Evolutionary conservation across 2,113 vertebrate species (phyloP).

Genomic region (Leptocoma aspasia): DNA sequence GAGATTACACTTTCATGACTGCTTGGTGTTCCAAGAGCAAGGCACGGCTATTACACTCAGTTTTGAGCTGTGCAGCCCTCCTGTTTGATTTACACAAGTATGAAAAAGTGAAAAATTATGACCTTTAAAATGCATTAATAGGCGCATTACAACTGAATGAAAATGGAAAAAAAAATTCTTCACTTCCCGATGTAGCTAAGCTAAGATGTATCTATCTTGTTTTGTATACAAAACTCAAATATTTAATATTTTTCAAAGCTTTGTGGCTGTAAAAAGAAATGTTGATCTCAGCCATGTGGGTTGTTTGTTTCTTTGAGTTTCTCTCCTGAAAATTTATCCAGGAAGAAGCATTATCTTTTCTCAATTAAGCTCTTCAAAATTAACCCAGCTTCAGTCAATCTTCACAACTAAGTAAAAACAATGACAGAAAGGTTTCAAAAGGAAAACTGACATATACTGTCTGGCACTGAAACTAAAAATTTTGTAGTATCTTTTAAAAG

Average conservation of each 20-base stretch:
- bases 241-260: neutral
- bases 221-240: neutral
- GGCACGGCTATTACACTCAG: neutral
- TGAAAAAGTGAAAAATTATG: neutral
- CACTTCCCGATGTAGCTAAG: neutral
- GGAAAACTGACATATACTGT: neutral
- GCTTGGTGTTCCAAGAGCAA: neutral
- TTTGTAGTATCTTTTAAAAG: neutral
- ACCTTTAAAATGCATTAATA: neutral
- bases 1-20: neutral
- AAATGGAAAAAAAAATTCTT: neutral
- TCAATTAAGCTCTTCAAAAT: neutral
- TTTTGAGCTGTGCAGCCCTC: neutral
- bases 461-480: neutral
- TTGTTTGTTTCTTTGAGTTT: neutral
- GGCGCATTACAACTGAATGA: neutral
- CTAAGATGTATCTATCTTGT: too few species aligned
- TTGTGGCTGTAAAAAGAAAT: neutral
- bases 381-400: neutral
- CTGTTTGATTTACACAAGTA: neutral
- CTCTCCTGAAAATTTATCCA: neutral
- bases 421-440: neutral
- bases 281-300: neutral
- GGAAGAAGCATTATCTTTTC: neutral
- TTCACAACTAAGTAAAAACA: neutral